These are phyloP conservation scores for Zaprionus vittiger DNA, from an alignment of 1,140 invertebrate genomes.

Conservation along the genomic window DNA sequence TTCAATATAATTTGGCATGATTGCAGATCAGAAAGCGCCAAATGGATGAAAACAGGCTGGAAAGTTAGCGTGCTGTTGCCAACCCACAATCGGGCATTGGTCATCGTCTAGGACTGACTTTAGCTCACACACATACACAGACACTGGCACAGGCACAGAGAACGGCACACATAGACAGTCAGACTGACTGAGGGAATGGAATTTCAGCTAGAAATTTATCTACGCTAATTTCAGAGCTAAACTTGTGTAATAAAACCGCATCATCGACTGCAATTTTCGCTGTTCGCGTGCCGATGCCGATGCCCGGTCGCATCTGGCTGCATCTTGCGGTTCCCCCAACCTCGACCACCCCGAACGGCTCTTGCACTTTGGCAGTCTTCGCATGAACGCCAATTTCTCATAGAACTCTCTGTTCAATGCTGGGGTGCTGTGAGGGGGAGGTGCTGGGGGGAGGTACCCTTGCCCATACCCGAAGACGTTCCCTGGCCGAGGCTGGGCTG, in stretches of 20 bases:
- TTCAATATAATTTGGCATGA: slow-evolving; percentile 57
- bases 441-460: not conserved
- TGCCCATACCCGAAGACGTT: not conserved
- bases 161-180: slow-evolving; percentile 11
- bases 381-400: slow-evolving; percentile 69
- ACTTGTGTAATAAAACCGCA: slow-evolving; percentile 73
- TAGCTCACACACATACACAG: slow-evolving; percentile 7
- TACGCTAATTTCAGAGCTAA: slow-evolving; percentile 77
- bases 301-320: slow-evolving; percentile 33
- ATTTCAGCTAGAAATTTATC: slow-evolving; percentile 76
- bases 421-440: too few relatives aligned
- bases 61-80: slow-evolving; percentile 37
- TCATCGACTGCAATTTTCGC: slow-evolving; percentile 66
- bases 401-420: slow-evolving; percentile 36
- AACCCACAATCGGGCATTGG: slow-evolving; percentile 53
- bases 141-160: not conserved
- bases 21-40: slow-evolving; percentile 42
- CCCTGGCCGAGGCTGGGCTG: slow-evolving; percentile 18
- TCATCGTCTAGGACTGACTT: slow-evolving; percentile 42
- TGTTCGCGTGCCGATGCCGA: slow-evolving; percentile 69
- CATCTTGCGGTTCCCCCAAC: slow-evolving; percentile 14
- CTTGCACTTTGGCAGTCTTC: slow-evolving; percentile 48
- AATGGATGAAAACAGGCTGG: slow-evolving; percentile 36
- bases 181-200: slow-evolving; percentile 61
- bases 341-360: not conserved